These are phyloP conservation scores for Ceratina japonica DNA, from an alignment of 1,140 invertebrate species.

Conservation along the genomic window DNA sequence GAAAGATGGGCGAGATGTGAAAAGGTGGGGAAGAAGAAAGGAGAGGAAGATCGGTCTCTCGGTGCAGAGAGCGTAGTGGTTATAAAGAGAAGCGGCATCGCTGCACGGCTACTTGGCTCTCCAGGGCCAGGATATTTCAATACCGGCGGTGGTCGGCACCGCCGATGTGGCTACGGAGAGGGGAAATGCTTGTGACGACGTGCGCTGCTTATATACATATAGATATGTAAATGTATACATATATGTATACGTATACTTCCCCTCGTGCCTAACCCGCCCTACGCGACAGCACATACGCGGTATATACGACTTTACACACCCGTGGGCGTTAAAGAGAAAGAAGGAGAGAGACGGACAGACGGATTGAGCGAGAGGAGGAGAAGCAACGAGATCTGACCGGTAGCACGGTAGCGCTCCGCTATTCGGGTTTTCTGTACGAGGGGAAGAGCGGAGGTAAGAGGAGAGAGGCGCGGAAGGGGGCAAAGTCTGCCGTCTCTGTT, in stretches of 20 bases:
- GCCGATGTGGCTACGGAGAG: constrained; percentile 49
- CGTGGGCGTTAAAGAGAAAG: constrained; percentile 48
- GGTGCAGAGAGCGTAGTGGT: constrained; percentile 54
- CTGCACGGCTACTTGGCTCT: constrained; percentile 79
- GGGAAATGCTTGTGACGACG: constrained; percentile 36
- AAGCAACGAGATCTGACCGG: constrained; percentile 37
- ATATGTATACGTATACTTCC: constrained; percentile 27
- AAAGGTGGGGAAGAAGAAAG: constrained; percentile 39
- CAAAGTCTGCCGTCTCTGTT: constrained; percentile 46
- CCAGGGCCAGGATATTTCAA: constrained; percentile 74
- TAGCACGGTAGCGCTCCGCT: constrained; percentile 59
- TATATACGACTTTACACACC: constrained; percentile 59
- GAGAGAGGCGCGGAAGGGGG: background rate
- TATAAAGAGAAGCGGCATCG: constrained; percentile 79
- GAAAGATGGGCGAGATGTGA: constrained; percentile 50
- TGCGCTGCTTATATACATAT: constrained; percentile 7
- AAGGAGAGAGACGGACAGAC: constrained; percentile 2
- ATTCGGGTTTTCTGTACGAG: constrained; percentile 60
- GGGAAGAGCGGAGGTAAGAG: constrained; percentile 18
- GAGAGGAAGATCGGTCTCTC: constrained; percentile 45
- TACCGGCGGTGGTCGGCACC: constrained; percentile 68
- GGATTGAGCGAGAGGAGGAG: background rate
- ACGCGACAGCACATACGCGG: constrained; percentile 45
- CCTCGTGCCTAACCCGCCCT: constrained; percentile 54
- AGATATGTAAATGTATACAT: constrained; percentile 27